phyloP scores from a whole-genome alignment of 1,140 invertebrate species.

The Drosophila repleta region DNA sequence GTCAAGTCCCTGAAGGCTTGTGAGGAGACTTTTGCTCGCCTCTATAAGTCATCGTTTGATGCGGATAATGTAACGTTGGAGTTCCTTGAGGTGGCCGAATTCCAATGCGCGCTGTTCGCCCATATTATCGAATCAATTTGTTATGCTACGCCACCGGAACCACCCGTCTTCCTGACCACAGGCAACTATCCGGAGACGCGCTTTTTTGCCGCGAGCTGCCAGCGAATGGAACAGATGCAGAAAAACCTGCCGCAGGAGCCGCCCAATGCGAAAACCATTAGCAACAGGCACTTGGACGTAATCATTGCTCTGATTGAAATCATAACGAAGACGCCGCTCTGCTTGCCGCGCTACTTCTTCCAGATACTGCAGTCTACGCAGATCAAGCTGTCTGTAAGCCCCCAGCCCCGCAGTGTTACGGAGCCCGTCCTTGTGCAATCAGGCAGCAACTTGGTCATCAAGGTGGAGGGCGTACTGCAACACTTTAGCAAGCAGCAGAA shows the following conservation, averaged over 20 bases:
- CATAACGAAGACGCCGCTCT: conserved; percentile 76
- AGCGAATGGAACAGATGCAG: conserved; percentile 72
- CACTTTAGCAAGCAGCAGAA: conserved; percentile 87
- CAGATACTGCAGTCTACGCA: conserved; percentile 93
- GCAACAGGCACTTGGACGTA: conserved; percentile 74
- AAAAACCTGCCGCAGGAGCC: conserved; percentile 71
- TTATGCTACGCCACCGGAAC: conserved; percentile 76
- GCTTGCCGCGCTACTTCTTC: conserved; percentile 92
- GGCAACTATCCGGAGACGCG: conserved; percentile 79
- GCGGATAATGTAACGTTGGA: conserved; percentile 93
- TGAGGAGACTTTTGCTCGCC: conserved; percentile 90
- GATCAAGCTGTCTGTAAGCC: conserved; percentile 92
- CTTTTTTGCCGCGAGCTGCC: conserved; percentile 68
- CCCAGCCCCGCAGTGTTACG: conserved; percentile 90
- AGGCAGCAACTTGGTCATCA: conserved; percentile 92
- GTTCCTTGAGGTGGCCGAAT: conserved; percentile 88
- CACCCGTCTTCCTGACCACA: conserved; percentile 69
- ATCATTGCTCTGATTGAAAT: conserved; percentile 79
- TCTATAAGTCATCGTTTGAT: conserved; percentile 97
- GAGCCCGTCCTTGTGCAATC: conserved; percentile 91
- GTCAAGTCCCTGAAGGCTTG: conserved; percentile 90
- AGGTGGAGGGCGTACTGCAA: conserved; percentile 94
- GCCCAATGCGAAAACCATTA: conserved; percentile 76
- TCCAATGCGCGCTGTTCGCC: conserved; percentile 76
- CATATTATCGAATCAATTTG: conserved; percentile 82